Evolutionary conservation across 1,140 invertebrate genomes (phyloP), one percentile per base, ranked within the genome.

Genomic region (Orius laevigatus): DNA sequence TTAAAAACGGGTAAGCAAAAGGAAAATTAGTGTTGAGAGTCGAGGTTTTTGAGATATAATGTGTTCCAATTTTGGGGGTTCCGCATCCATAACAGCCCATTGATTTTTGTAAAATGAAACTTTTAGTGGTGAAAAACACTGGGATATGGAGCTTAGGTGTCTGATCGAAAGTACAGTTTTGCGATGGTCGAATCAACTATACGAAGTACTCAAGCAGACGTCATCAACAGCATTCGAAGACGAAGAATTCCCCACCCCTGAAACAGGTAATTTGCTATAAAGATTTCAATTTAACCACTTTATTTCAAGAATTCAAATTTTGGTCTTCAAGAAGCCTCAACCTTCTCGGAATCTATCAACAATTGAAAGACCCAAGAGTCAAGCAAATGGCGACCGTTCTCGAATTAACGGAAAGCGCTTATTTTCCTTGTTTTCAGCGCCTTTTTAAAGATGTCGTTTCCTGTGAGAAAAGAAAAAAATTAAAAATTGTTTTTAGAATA

Each of bases 161-260:
- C 73, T 81, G 35, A 78, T 86, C 44, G 85, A 90, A 65, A 74
- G 74, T 18, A 73, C 80, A n/a, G 69, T 88, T 1, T 84, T 84
- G 53, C 84, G 85, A 60, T 91, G 86, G 86, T 70, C 75, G 1
- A 70, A 72, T 50, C 78, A 84, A 60, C 78, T 86, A 14, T 74
- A 75, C 46, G 79, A 87, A 60, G 70, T 88, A 10, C 63, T 88
- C 10, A 72, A 76, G 54, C 75, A 84, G 60, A 76, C 81, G 57
- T 81, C 80, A 1, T 70, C 73, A 12, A 63, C 75, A 39, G 69
- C 72, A 5, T 69, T 79, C 34, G 63, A 71, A 16, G 68, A 72
- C 48, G 71, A 70, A 0, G 65, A 69, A 39, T 70, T 83, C 63
- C 82, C 84, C 1, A 62, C 74, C 12, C 85, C 86, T 0, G 73